phyloP scores from a whole-genome alignment of 2,113 vertebrate species.

The Centropus bengalensis region DNA sequence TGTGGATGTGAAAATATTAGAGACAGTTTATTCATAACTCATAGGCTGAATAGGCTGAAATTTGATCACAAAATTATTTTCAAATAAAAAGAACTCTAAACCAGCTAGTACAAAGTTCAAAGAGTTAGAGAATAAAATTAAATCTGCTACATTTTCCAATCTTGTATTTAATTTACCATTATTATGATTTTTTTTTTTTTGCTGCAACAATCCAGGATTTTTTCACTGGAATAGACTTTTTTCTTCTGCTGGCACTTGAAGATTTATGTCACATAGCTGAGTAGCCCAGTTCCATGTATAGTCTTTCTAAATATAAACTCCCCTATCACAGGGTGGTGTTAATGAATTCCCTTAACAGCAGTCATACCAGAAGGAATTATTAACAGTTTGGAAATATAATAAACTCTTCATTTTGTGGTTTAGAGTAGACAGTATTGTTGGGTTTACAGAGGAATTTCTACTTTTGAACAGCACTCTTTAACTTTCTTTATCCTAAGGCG shows the following conservation, averaged over 20 bases:
- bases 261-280: neutral
- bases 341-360: neutral
- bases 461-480: neutral
- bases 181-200: neutral
- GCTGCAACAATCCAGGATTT: neutral
- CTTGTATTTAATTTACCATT: neutral
- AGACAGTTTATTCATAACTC: neutral
- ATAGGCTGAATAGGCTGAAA: neutral
- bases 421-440: neutral
- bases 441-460: neutral
- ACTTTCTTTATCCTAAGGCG: neutral
- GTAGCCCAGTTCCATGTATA: neutral
- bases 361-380: neutral
- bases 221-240: neutral
- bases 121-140: neutral
- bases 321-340: neutral
- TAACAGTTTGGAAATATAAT: too few species aligned
- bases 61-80: neutral
- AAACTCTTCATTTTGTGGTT: neutral
- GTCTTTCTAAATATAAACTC: neutral
- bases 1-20: neutral
- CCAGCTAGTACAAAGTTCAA: neutral
- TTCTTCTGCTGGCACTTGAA: neutral
- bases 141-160: neutral
- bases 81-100: neutral